Conservation (phyloP, 1,140 invertebrate genomes). For the Paracyclopina nana region DNA sequence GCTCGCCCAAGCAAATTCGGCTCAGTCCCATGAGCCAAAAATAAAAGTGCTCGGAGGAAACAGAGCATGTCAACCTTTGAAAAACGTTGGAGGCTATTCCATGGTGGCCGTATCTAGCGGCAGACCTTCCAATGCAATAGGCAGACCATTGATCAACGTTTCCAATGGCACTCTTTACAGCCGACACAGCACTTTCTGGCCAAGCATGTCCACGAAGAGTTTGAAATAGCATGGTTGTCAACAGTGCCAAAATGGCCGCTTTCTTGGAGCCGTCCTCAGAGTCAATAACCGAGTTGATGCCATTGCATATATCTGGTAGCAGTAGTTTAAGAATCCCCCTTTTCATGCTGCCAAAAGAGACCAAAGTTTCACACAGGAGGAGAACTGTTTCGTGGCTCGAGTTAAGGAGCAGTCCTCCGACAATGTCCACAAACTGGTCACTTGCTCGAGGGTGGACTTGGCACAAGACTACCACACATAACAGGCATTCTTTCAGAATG, state of each 20-base stretch:
- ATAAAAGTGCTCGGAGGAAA: slow-evolving; percentile 68
- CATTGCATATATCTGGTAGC: slow-evolving; percentile 6
- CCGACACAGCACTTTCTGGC: background rate
- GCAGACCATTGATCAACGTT: slow-evolving; percentile 54
- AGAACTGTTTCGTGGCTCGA: slow-evolving; percentile 15
- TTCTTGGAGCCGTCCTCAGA: background rate
- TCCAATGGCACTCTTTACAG: slow-evolving; percentile 31
- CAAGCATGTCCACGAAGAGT: background rate
- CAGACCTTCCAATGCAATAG: slow-evolving; percentile 65
- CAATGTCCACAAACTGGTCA: slow-evolving; percentile 38
- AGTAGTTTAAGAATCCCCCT: slow-evolving; percentile 30
- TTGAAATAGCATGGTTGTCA: background rate
- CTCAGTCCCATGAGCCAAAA: slow-evolving; percentile 63
- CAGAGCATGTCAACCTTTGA: slow-evolving; percentile 41
- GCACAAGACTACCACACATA: slow-evolving; percentile 44
- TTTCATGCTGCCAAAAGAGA: slow-evolving; percentile 45
- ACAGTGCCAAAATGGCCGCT: background rate
- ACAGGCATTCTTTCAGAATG: slow-evolving; percentile 39
- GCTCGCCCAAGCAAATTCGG: slow-evolving; percentile 23
- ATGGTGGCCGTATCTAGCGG: slow-evolving; percentile 61
- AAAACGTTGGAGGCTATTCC: slow-evolving; percentile 45
- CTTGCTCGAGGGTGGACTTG: slow-evolving; percentile 37
- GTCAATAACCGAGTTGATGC: background rate
- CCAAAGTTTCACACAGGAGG: slow-evolving; percentile 42
- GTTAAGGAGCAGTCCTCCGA: slow-evolving; percentile 33